These are phyloP conservation scores for Cacoxenus indagator DNA, from an alignment of 2,888 invertebrate genomes.

Conservation along the genomic window DNA sequence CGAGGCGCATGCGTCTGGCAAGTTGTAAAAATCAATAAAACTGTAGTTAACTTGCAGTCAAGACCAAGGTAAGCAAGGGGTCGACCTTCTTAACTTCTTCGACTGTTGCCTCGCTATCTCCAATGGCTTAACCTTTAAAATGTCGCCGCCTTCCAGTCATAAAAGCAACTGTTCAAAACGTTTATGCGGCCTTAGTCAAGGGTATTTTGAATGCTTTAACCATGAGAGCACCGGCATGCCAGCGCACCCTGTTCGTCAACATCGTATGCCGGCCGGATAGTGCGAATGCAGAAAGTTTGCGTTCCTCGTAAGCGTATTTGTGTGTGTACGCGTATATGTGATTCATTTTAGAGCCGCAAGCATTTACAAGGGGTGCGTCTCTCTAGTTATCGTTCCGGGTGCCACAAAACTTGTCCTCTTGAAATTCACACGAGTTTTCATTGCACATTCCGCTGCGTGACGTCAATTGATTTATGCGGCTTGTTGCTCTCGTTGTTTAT, in stretches of 20 bases:
- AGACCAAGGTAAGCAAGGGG: slow-evolving; percentile 58
- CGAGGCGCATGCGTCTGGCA: slow-evolving; percentile 55
- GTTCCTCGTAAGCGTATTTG: neutral
- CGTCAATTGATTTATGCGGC: too few relatives aligned
- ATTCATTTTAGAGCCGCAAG: neutral
- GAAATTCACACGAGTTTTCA: too few relatives aligned
- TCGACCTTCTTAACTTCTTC: neutral
- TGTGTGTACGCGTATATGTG: too few relatives aligned
- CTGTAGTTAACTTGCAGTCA: slow-evolving; percentile 60
- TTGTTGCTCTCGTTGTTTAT: neutral
- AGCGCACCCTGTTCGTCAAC: neutral
- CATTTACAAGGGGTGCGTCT: neutral
- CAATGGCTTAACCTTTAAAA: neutral
- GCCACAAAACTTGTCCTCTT: neutral
- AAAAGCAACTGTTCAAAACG: slow-evolving; percentile 44
- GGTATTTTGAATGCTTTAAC: slow-evolving; percentile 54
- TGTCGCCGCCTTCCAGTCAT: slow-evolving; percentile 45
- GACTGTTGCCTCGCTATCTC: neutral
- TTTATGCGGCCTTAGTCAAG: slow-evolving; percentile 46
- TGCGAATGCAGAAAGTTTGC: neutral
- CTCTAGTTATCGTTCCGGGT: neutral
- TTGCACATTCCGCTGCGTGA: too few relatives aligned
- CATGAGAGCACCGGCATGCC: neutral
- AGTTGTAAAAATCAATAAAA: slow-evolving; percentile 58
- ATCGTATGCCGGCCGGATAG: slow-evolving; percentile 50